Base-by-base conservation (phyloP, 2,888 invertebrate genomes). In the Amblyjoppa proteus region DNA sequence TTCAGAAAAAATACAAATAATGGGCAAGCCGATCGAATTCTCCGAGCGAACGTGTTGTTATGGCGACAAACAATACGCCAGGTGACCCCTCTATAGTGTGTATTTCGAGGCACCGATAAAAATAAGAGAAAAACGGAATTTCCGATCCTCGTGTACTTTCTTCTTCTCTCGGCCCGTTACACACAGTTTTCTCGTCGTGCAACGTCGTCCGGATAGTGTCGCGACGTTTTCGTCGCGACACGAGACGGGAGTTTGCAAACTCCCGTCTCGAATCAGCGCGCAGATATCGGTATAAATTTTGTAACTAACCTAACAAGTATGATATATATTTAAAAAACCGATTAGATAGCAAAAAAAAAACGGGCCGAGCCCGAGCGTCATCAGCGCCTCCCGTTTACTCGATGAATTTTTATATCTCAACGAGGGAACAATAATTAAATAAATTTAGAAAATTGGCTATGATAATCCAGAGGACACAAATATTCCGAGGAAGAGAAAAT, bases 191-290 rank as follows among this genome's bases (percentile, higher is more conserved):
- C 51, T 31, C 13, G 16, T 16, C 25, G 20, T 49, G 58, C 25
- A 69, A 49, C 78, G 69, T 28, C 13, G 38, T 69, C 13, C 20
- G 16, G 31, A 28, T 16, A 69, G 41, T 31, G 45, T 13, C 49
- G 70, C 78, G 78, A 78, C 69, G 70, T 34, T 69, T 78, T 71
- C 71, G 69, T 45, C 78, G n/a, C n/a, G n/a, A n/a, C n/a, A n/a
- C n/a, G n/a, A n/a, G n/a, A n/a, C n/a, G 78, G 69, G 69, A 56
- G 70, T 78, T n/a, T 6, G 4, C 49, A 61, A 69, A 76, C 51
- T 66, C 49, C 64, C 75, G 75, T 58, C 45, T 61, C 56, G 71
- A 56, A 71, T 71, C 56, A 58, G 74, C 74, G 74, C 61, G 34
- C 34, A 34, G 5, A 34, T 34, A 13, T 20, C 75, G 38, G 25